Conservation (phyloP, 2,888 invertebrate species). For the Rhorus exstirpatorius region DNA sequence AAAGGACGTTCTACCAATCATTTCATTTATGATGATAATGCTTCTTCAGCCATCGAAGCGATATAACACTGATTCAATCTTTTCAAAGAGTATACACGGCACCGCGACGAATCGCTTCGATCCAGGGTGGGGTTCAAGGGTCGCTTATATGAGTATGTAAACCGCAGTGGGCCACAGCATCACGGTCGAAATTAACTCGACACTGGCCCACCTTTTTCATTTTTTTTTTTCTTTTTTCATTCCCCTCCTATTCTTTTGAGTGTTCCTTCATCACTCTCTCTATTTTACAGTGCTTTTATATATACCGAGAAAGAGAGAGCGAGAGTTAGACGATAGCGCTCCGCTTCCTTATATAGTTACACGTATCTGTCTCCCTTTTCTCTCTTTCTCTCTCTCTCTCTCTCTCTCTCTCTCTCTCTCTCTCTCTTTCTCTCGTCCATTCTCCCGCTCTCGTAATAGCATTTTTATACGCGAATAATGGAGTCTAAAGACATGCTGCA, state of each 20-base stretch:
- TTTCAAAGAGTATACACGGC: slow-evolving; percentile 18
- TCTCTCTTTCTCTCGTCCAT: slow-evolving; percentile 48
- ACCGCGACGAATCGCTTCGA: slow-evolving; percentile 48
- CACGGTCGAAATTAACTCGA: slow-evolving; percentile 74
- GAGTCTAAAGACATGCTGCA: slow-evolving; percentile 80
- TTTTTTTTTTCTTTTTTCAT: slow-evolving; percentile 34
- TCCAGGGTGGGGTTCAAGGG: slow-evolving; percentile 45
- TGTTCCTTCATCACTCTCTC: slow-evolving; percentile 21
- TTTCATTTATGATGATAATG: slow-evolving; percentile 17
- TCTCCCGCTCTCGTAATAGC: slow-evolving; percentile 75
- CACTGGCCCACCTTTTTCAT: slow-evolving; percentile 30
- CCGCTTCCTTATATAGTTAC: slow-evolving; percentile 43
- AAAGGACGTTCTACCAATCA: slow-evolving; percentile 3
- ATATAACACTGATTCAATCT: slow-evolving; percentile 41
- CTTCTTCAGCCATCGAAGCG: slow-evolving; percentile 6
- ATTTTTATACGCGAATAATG: slow-evolving; percentile 82
- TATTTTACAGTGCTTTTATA: neutral
- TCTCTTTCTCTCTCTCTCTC: slow-evolving; percentile 48
- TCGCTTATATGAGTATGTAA: slow-evolving; percentile 31
- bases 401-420: slow-evolving; percentile 48
- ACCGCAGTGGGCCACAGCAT: slow-evolving; percentile 67
- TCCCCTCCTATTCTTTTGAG: slow-evolving; percentile 17
- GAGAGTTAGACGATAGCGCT: slow-evolving; percentile 11
- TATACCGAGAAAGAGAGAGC: neutral
- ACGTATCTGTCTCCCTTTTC: no score